Conservation (phyloP, 2,888 invertebrate species). For the Drosophila barbarae region DNA sequence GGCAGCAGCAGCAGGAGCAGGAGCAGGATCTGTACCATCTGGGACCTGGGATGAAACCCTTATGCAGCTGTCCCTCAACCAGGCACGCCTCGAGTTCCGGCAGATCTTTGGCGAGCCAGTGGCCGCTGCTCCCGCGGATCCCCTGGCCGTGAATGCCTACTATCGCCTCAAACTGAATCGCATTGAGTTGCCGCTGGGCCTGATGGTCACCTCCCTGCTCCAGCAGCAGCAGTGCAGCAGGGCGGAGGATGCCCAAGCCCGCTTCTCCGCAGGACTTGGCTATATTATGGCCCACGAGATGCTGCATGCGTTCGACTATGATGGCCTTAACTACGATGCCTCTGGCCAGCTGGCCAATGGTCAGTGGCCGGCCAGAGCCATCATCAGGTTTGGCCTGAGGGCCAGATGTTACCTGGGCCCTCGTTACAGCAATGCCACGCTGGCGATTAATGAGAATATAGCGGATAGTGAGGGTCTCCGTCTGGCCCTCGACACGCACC, state of each 20-base stretch:
- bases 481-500: slow-evolving; percentile 66
- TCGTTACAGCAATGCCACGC: slow-evolving; percentile 61
- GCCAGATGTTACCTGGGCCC: slow-evolving; percentile 69
- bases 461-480: slow-evolving; percentile 77
- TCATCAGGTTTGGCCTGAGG: slow-evolving; percentile 72
- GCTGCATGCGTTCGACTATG: slow-evolving; percentile 77
- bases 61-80: slow-evolving; percentile 56
- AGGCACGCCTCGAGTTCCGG: slow-evolving; percentile 38
- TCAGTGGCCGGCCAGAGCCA: slow-evolving; percentile 68
- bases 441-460: slow-evolving; percentile 76
- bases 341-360: slow-evolving; percentile 59
- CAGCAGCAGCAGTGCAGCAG: slow-evolving; percentile 28
- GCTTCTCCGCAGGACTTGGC: slow-evolving; percentile 65
- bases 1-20: no score
- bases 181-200: slow-evolving; percentile 74
- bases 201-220: slow-evolving; percentile 67
- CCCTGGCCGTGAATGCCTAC: slow-evolving; percentile 76
- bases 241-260: slow-evolving; percentile 38
- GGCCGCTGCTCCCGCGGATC: slow-evolving; percentile 40
- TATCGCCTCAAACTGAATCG: slow-evolving; percentile 72
- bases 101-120: slow-evolving; percentile 30
- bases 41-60: slow-evolving; percentile 62
- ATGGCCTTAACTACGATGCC: slow-evolving; percentile 76
- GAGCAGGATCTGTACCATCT: neutral
- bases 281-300: slow-evolving; percentile 76